Percentiles rank a stretch among this genome's conserved stretches.
These are phyloP conservation scores for Acleris laterana DNA, from an alignment of 2,888 invertebrate species.

Conservation along the genomic window DNA sequence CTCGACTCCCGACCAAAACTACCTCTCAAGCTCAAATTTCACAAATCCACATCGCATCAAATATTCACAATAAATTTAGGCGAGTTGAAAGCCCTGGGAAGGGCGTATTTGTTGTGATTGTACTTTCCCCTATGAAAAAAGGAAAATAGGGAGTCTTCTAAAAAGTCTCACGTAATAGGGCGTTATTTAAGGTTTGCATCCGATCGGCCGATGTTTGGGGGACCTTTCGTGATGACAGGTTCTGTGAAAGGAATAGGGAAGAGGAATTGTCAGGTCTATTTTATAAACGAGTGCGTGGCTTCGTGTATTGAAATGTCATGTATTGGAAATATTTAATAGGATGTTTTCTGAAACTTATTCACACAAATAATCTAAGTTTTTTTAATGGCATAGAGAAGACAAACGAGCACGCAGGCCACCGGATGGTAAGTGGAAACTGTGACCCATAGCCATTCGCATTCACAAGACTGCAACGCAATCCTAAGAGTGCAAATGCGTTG, in stretches of 20 bases:
- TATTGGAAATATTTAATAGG: constrained; percentile 27
- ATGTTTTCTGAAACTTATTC: not conserved
- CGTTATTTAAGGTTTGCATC: constrained; percentile 62
- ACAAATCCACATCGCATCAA: constrained; percentile 25
- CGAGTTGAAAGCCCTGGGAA: constrained; percentile 42
- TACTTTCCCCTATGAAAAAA: constrained; percentile 54
- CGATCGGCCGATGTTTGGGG: constrained; percentile 51
- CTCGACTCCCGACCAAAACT: not conserved
- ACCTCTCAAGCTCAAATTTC: constrained; percentile 2
- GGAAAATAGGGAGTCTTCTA: constrained; percentile 52
- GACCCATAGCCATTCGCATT: no score
- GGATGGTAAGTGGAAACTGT: no score
- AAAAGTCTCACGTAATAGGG: constrained; percentile 64
- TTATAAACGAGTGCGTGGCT: constrained; percentile 27
- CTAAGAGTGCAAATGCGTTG: no score
- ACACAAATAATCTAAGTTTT: no score
- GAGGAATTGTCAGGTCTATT: constrained; percentile 37
- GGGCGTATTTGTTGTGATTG: constrained; percentile 55
- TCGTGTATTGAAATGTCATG: constrained; percentile 30
- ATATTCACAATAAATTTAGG: constrained; percentile 34
- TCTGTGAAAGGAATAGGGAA: constrained; percentile 27
- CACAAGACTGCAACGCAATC: no score
- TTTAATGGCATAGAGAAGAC: no score
- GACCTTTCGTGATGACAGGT: constrained; percentile 31
- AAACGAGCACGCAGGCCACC: no score